Base-by-base conservation (phyloP, 2,113 vertebrate genomes). In the Tringa solitaria region DNA sequence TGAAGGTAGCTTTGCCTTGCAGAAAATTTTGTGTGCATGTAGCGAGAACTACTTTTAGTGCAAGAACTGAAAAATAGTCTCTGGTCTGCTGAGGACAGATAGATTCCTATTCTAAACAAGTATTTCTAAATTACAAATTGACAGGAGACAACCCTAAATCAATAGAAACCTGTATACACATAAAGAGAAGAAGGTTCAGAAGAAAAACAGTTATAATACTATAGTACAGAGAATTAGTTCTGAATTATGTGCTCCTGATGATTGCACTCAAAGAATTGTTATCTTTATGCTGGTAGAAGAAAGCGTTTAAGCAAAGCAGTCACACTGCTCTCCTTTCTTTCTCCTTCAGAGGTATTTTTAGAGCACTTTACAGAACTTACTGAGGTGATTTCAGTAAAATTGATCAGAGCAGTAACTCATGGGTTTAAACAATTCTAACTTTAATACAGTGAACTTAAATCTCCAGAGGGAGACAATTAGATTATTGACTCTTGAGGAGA, bases 401-500 rank as follows among this genome's bases (percentile, higher is more conserved):
- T 90, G 70, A 85, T 95, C 78, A 80, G 78, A 90, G 50, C 59
- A 61, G 67, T 90, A 85, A 73, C 50, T 83, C 74, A 85, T 50
- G 65, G 54, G 28, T 92, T 90, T 90, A 90, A 96, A 95, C 72
- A 83, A 46, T 80, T 83, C 70, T 73, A 63, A 54, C 45, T 90
- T 94, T 80, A 74, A 76, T 93, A 65, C 21, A 63, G 7, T 88
- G 78, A 95, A 90, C 59, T 89, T 93, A 83, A 73, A 63, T 85
- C 3, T 7, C 50, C 59, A 83, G 87, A 43, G 63, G n/a, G 30
- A 93, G 78, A 83, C 70, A 83, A 80, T 91, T 85, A 90, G 63
- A 77, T 90, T 96, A 93, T 94, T 90, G 87, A 93, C 63, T 91
- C 23, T 93, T 90, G 37, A 84, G 92, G 37, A 94, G 69, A 95